Evolutionary conservation across 2,888 invertebrate species (phyloP).

Genomic region (Desoria tigrina): DNA sequence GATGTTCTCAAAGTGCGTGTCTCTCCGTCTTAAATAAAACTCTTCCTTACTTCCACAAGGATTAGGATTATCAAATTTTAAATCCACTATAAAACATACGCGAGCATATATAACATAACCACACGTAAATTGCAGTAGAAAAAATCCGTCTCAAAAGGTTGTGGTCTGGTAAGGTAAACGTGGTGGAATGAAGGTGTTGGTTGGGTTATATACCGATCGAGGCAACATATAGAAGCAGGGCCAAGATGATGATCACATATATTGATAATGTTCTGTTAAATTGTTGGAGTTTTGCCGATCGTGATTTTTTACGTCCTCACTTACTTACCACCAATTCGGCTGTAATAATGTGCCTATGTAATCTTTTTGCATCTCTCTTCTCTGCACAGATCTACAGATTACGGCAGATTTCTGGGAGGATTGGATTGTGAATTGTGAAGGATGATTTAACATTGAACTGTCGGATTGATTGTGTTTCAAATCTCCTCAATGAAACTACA

Average conservation of each 20-base stretch:
- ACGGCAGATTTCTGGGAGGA: too few species aligned
- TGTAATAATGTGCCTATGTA: background rate
- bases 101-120: too few species aligned
- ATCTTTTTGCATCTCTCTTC: slow-evolving; percentile 13
- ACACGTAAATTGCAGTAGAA: too few species aligned
- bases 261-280: too few species aligned
- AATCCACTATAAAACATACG: too few species aligned
- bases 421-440: too few species aligned
- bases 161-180: too few species aligned
- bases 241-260: too few species aligned
- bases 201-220: too few species aligned
- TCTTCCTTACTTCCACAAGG: background rate
- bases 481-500: background rate
- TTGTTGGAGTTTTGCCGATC: slow-evolving; percentile 4
- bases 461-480: background rate
- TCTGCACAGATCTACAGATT: background rate
- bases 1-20: slow-evolving; percentile 20
- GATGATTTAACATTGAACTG: background rate
- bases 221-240: too few species aligned
- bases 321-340: slow-evolving; percentile 14
- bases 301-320: slow-evolving; percentile 17
- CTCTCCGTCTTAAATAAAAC: background rate
- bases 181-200: too few species aligned
- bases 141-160: too few species aligned
- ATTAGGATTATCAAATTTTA: background rate